Evolutionary conservation across 2,113 vertebrate species (phyloP), one percentile per base, ranked within the genome.

Genomic region (Oreochromis spilurus): DNA sequence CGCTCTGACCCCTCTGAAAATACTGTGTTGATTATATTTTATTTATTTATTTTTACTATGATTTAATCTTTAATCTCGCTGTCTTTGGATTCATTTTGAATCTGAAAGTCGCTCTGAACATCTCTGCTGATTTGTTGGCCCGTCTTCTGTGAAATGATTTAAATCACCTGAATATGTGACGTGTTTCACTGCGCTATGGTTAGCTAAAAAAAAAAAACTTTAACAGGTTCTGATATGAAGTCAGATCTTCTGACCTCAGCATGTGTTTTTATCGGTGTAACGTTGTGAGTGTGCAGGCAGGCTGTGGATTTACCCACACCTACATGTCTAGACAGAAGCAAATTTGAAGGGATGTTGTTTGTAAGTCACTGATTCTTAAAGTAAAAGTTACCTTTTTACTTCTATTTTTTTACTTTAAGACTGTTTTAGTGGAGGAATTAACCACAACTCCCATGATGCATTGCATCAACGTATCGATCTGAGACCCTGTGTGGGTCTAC

Each of bases 91-190:
- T 65, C 1, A 4, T 65, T 38, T 65, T 38, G 17, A 65, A 38
- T 65, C 60, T 38, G 31, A 65, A 36, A 65, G 17, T 1, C 31
- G 31, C 60, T 65, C 17, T 12, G 60, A 65, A 65, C 4, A 4
- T n/a, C 31, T 36, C 31, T 6, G 17, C 31, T 65, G 5, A 62
- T 4, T 16, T 65, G 60, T 38, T 65, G 31, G 4, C 1, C 2
- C 17, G n/a, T 62, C 31, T 62, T 65, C 31, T n/a, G 9, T 65
- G 1, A 62, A 62, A 65, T 7, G 5, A 36, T 65, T 65, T 0
- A 65, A 65, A 65, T 65, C 9, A 36, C 7, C 17, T 7, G 31
- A 36, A 65, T 65, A 65, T 36, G 31, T 0, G 9, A 36, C 0
- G 0, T 65, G 31, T 65, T 65, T 36, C 31, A 36, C 31, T 7